Conservation (phyloP, 2,113 vertebrate genomes). For the Grammomys surdaster region DNA sequence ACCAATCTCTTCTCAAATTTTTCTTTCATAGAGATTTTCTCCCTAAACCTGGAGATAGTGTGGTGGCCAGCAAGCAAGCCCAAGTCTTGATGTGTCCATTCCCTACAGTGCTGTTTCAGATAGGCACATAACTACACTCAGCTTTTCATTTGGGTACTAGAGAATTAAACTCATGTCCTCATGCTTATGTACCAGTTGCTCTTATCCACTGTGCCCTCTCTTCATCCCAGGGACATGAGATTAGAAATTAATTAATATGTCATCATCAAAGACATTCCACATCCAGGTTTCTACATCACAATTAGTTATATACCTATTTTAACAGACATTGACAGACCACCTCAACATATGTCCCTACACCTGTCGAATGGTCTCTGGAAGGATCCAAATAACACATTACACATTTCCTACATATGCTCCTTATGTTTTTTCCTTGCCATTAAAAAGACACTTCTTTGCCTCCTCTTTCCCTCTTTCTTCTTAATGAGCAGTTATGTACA, state of each 20-base stretch:
- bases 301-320: not conserved
- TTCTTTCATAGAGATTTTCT: not conserved
- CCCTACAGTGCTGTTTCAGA: not conserved
- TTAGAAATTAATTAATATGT: not conserved
- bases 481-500: conserved; percentile 3
- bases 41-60: not conserved
- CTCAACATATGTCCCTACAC: not conserved
- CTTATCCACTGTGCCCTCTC: not conserved
- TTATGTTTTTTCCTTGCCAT: not conserved
- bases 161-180: not conserved
- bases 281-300: not conserved
- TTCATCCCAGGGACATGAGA: not conserved
- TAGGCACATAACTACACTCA: not conserved
- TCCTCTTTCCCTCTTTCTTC: conserved; percentile 9
- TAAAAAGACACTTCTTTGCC: not conserved
- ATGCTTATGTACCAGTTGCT: no score
- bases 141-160: not conserved
- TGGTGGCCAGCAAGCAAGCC: not conserved
- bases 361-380: not conserved
- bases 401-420: not conserved
- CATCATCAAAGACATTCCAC: not conserved
- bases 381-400: not conserved
- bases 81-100: not conserved
- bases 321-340: not conserved
- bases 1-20: not conserved